A percentile compares a stretch with the other conserved stretches of the same genome.
phyloP scores from a whole-genome alignment of 2,888 invertebrate genomes.

The Artemia sinica region DNA sequence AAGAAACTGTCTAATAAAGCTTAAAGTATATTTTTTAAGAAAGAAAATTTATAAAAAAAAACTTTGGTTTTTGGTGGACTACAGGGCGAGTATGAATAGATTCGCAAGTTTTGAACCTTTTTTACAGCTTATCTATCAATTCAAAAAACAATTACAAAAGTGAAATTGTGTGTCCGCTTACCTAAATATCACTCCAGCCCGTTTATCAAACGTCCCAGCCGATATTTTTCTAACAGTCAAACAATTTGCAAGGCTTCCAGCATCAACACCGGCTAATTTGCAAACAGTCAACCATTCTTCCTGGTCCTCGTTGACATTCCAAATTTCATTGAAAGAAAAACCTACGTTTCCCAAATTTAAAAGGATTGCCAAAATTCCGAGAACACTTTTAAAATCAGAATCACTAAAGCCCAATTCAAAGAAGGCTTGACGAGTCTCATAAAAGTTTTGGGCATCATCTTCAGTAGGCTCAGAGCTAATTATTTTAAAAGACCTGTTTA shows the following conservation, averaged over 20 bases:
- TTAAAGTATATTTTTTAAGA: no score
- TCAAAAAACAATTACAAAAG: no score
- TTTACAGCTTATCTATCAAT: no score
- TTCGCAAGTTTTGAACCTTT: no score
- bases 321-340: slow-evolving; percentile 18
- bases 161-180: background rate
- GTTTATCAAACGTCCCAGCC: slow-evolving; percentile 18
- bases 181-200: background rate
- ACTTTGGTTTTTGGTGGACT: no score
- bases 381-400: background rate
- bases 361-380: slow-evolving; percentile 24
- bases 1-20: no score
- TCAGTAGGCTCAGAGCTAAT: background rate
- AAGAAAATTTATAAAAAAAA: no score
- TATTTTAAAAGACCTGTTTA: background rate
- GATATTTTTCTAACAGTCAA: slow-evolving; percentile 22
- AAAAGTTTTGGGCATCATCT: background rate
- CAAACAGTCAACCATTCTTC: slow-evolving; percentile 16
- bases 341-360: slow-evolving; percentile 25
- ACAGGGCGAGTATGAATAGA: no score
- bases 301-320: slow-evolving; percentile 9
- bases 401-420: background rate
- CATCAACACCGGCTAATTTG: slow-evolving; percentile 20
- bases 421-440: slow-evolving; percentile 7
- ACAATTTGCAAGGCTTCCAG: slow-evolving; percentile 19